Evolutionary conservation across 35 echinoderm and acorn worm genomes (phyloP).

Genomic region (Antedon bifida): DNA sequence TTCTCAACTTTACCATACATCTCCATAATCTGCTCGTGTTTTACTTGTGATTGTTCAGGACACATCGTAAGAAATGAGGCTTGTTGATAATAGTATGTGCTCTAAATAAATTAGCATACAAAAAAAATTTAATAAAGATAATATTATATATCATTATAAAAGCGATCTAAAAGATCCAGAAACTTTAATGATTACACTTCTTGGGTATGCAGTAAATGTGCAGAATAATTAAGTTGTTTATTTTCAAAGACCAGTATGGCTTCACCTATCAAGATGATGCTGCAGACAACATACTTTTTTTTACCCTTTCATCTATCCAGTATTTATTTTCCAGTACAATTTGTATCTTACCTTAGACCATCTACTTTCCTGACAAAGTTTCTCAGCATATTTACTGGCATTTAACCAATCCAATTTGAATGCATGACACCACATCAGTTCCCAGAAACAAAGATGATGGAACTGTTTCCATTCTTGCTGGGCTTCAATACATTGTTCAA

Average conservation of each 20-base stretch:
- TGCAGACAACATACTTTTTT: too few species aligned
- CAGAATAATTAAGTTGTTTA: too few species aligned
- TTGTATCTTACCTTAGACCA: slow-evolving; percentile 79
- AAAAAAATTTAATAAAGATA: too few species aligned
- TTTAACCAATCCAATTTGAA: slow-evolving; percentile 77
- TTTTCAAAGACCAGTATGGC: too few species aligned
- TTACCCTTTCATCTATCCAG: too few species aligned
- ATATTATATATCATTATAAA: too few species aligned
- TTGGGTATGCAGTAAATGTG: too few species aligned
- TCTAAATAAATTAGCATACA: slow-evolving; percentile 18
- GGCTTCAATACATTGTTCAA: slow-evolving; percentile 71
- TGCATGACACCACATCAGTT: slow-evolving; percentile 96
- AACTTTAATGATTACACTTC: too few species aligned
- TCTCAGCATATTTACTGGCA: slow-evolving; percentile 76
- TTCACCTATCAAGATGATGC: too few species aligned
- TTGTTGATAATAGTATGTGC: slow-evolving; percentile 77
- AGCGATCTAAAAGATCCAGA: too few species aligned
- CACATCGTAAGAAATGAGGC: slow-evolving; percentile 82
- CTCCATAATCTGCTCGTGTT: slow-evolving; percentile 22
- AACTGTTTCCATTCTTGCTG: slow-evolving; percentile 94
- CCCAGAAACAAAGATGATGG: slow-evolving; percentile 96
- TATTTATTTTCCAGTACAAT: background rate
- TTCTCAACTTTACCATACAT: slow-evolving; percentile 58
- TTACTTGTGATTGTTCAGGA: slow-evolving; percentile 13
- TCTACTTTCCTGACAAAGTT: slow-evolving; percentile 78